Base-by-base conservation (phyloP, 2,113 vertebrate genomes). In the Manacus vitellinus region DNA sequence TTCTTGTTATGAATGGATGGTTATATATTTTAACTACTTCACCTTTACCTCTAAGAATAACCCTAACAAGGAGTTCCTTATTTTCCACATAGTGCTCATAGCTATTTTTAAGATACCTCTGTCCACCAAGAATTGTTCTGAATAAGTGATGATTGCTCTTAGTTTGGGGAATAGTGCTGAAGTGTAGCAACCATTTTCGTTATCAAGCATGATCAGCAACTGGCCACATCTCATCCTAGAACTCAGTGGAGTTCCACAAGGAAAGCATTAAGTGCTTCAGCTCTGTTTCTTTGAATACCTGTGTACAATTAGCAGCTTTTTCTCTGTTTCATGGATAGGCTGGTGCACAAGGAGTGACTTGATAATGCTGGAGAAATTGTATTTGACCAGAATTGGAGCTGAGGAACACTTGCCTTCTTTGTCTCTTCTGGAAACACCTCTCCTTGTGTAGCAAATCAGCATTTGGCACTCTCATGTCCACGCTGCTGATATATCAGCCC, bases 1-100 rank as follows among this genome's bases (percentile, higher is more conserved):
- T 96, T 95, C 93, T 94, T 86, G 27, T 96, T 78, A 72, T 91
- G 80, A 95, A 61, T 92, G 94, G n/a, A n/a, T 86, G 52, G 49
- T 88, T 82, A 56, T 81, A 41, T 94, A 80, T 92, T 89, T 95
- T 90, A 89, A 87, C 37, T 81, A 23, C 65, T 92, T 94, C 84
- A 74, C 43, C 68, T 94, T 95, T 91, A 81, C 55, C 31, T 65
- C 55, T 68, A 73, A 68, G 86, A 81, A 88, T 6, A 75, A 11
- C 11, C 23, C 19, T 72, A 86, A 66, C 7, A 61, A 92, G 43
- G 12, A 46, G 9, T 78, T 72, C 16, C 19, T 86, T 37, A 28
- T 78, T 89, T 73, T 88, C 56, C 33, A 52, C 28, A 7, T 7
- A 37, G 30, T 61, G 28, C 44, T 84, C 8, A 10, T 14, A 67